Conservation (phyloP, 2,888 invertebrate species). For the Cylindroiulus punctatus region DNA sequence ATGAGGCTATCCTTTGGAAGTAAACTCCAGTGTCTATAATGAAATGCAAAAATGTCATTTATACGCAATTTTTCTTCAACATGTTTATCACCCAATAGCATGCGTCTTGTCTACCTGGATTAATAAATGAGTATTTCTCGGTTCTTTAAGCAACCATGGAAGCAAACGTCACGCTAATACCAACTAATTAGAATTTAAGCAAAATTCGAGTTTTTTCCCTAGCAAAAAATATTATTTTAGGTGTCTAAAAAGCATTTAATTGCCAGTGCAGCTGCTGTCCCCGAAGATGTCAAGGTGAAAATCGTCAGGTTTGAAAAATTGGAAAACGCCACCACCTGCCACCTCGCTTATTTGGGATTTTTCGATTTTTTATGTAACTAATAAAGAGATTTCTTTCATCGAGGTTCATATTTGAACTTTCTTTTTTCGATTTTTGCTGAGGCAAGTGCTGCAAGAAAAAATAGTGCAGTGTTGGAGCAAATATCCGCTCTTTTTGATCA, state of each 20-base stretch:
- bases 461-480: background rate
- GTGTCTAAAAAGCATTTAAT: background rate
- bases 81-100: no score
- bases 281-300: background rate
- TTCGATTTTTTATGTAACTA: background rate
- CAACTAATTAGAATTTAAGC: no score
- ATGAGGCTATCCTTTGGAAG: no score
- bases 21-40: no score
- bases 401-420: background rate
- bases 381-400: background rate
- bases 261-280: background rate
- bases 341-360: background rate
- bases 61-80: no score
- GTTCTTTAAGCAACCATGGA: no score
- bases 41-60: no score
- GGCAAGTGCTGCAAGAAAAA: background rate
- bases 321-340: constrained; percentile 6
- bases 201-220: no score
- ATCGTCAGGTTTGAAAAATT: background rate
- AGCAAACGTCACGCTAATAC: no score
- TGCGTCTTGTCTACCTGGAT: no score
- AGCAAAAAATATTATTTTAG: background rate
- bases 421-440: background rate
- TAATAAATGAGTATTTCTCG: no score
- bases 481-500: constrained; percentile 34